Base-by-base conservation (phyloP, 2,113 vertebrate species). In the Salminus brasiliensis region DNA sequence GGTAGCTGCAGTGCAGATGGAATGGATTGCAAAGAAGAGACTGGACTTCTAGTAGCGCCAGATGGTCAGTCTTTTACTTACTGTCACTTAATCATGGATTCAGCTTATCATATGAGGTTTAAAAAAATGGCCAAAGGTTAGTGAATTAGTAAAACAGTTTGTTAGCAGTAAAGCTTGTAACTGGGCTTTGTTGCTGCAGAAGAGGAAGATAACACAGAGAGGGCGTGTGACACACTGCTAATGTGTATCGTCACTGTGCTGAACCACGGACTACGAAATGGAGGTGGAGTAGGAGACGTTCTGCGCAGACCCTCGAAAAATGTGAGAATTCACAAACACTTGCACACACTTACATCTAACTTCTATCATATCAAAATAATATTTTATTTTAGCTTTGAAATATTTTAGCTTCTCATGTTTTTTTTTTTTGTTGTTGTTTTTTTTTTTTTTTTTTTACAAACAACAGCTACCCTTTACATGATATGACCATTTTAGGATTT, bases 161-260 rank as follows among this genome's bases (percentile, higher is more conserved):
- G 8, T 11, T 41, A 41, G 39, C 39, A 41, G 39, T 41, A 8
- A 6, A 41, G 4, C 1, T 45, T 68, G 47, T 77, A 34, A 36
- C 11, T 43, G 34, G 41, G 7, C 29, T 41, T 36, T 43, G 73
- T 23, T 68, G 43, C 80, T 80, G 15, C 80, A 78, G 75, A 72
- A 57, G 86, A 89, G 0, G 82, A 91, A 53, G 79, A 91, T 0
- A 91, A 86, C 29, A 84, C 92, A 0, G 98, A 99, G 85, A 93
- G 96, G 12, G 95, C 95, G 0, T 99, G 97, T 36, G 97, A 99
- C 90, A 99, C 98, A 0, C 91, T 99, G 41, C 88, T 99, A 0
- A 97, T 99, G 96, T 99, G 98, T 2, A 99, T 99, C 0, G 94
- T 99, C 49, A 99, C 98, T 0, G 98, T 99, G 63, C 43, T 99